Percentiles rank a stretch among this genome's conserved stretches.
Conservation (phyloP, 2,888 invertebrate genomes). For the Caradrina kadenii region DNA sequence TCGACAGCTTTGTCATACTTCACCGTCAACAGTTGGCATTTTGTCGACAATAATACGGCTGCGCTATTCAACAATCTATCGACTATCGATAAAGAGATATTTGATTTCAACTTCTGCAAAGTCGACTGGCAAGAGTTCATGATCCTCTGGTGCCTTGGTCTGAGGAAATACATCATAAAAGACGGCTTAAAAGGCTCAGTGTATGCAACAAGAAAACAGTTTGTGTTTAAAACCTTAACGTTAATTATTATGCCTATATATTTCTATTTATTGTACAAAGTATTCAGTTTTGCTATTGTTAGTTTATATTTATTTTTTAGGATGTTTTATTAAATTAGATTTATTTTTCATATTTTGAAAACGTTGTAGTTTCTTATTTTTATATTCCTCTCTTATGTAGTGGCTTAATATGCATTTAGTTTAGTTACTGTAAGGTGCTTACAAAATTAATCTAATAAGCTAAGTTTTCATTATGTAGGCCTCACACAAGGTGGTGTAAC, state of each 20-base stretch:
- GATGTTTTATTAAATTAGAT: constrained; percentile 18
- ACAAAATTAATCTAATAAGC: no score
- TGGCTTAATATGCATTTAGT: no score
- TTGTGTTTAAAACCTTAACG: constrained; percentile 41
- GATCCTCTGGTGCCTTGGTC: constrained; percentile 59
- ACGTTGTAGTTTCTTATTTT: not conserved
- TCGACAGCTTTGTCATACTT: constrained; percentile 56
- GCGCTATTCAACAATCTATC: constrained; percentile 54
- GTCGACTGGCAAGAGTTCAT: constrained; percentile 62
- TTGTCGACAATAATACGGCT: constrained; percentile 62
- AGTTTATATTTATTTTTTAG: constrained; percentile 11
- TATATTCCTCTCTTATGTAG: not conserved
- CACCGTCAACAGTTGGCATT: constrained; percentile 62
- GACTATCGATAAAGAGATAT: constrained; percentile 63
- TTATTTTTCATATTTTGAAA: not conserved
- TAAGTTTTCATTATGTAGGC: no score
- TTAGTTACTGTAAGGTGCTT: no score
- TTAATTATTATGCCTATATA: constrained; percentile 17
- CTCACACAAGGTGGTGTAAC: no score
- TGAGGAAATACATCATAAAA: constrained; percentile 66
- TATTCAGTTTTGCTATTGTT: constrained; percentile 12
- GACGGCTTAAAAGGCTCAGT: constrained; percentile 63
- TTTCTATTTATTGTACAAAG: constrained; percentile 29
- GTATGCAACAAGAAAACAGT: constrained; percentile 53
- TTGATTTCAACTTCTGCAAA: constrained; percentile 63